These are phyloP conservation scores for Bolinopsis microptera DNA, from an alignment of 37 sponge, comb jelly and placozoan genomes.

Conservation along the genomic window DNA sequence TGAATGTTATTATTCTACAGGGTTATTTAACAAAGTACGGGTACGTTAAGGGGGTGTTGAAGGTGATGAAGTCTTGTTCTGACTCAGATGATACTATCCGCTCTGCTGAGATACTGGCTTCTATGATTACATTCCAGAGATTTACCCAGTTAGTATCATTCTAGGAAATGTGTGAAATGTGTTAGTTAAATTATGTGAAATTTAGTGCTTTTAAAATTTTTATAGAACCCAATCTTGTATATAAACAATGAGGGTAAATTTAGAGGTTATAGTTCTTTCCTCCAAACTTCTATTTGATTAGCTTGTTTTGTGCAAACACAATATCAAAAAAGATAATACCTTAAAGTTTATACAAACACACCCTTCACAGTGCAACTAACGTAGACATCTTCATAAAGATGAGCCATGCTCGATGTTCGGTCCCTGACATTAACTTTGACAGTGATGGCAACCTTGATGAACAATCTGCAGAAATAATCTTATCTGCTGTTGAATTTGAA, in stretches of 20 bases:
- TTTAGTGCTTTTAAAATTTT: no score
- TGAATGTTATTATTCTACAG: no score
- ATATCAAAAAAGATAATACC: no score
- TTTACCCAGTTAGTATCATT: no score
- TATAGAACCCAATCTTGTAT: no score
- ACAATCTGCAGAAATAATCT: not conserved
- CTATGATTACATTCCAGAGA: slow-evolving; percentile 2
- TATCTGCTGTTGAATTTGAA: not conserved
- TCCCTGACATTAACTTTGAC: slow-evolving; percentile 31
- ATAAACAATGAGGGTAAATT: no score
- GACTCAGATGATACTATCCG: not conserved
- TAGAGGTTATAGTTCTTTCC: no score
- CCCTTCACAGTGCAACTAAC: not conserved
- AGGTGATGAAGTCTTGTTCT: not conserved
- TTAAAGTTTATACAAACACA: not conserved
- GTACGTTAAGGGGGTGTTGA: not conserved
- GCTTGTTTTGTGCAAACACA: no score
- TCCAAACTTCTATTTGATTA: no score
- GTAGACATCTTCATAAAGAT: not conserved
- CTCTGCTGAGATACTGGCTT: not conserved
- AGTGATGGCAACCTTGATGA: slow-evolving; percentile 19
- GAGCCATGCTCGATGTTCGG: not conserved
- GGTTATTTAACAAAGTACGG: slow-evolving; percentile 25
- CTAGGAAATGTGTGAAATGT: no score
- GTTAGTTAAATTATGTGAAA: no score